Conservation (phyloP, 2,888 invertebrate genomes). For the Clepsis dumicolana region DNA sequence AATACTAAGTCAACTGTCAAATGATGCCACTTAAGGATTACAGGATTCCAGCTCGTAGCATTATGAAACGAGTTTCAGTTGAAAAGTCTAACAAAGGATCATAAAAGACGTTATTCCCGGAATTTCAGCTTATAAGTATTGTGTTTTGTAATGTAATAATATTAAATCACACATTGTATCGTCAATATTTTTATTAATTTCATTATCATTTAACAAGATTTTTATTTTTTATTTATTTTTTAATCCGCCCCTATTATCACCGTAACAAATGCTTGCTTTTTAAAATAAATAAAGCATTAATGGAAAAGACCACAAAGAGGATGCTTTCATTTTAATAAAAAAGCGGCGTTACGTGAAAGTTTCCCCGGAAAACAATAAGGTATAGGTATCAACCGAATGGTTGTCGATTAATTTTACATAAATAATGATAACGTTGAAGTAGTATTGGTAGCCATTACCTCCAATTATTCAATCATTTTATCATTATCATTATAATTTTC, state of each 20-base stretch:
- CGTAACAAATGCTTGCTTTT: neutral
- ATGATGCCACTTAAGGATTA: neutral
- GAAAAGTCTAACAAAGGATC: neutral
- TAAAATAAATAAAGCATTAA: slow-evolving; percentile 1
- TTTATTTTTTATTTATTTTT: neutral
- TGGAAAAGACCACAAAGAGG: neutral
- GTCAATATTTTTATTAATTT: neutral
- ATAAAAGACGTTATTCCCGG: neutral
- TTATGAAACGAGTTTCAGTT: neutral
- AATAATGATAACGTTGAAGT: neutral
- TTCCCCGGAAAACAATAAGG: neutral
- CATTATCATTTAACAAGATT: neutral
- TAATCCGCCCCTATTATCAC: neutral
- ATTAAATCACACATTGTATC: neutral
- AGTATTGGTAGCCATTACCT: neutral
- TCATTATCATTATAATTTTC: no score
- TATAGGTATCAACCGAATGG: neutral
- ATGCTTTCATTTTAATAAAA: slow-evolving; percentile 1
- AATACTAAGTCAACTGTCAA: neutral
- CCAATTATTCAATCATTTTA: no score
- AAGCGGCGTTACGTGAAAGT: neutral
- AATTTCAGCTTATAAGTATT: neutral
- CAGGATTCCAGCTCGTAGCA: neutral
- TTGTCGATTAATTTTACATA: neutral
- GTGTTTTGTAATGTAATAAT: neutral